Conservation (phyloP, 2,113 vertebrate species). For the Coregonus clupeaformis region DNA sequence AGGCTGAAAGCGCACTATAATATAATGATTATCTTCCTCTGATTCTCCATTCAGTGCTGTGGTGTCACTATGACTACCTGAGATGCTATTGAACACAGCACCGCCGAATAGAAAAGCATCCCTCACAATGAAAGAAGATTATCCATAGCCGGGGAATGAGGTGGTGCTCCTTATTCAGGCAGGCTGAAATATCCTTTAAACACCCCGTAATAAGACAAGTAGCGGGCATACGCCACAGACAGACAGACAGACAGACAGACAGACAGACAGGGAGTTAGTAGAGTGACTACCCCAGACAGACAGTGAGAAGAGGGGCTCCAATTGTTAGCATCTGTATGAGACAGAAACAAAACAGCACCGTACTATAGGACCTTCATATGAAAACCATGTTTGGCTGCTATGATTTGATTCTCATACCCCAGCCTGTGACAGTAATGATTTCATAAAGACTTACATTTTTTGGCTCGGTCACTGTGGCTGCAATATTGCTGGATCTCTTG, state of each 20-base stretch:
- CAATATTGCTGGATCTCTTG: constrained; percentile 25
- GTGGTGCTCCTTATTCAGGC: constrained; percentile 29
- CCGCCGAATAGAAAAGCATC: constrained; percentile 39
- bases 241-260: too few species aligned
- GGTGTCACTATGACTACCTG: constrained; percentile 36
- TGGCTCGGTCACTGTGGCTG: constrained; percentile 48
- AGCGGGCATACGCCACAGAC: neutral
- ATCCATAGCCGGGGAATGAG: constrained; percentile 35
- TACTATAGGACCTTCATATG: constrained; percentile 22
- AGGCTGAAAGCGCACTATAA: constrained; percentile 41
- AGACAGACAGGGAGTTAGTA: neutral
- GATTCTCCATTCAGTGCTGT: constrained; percentile 28
- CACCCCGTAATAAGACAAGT: constrained; percentile 30
- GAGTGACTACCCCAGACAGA: constrained; percentile 22
- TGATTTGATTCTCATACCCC: constrained; percentile 44
- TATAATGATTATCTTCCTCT: constrained; percentile 42
- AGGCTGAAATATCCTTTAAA: constrained; percentile 32
- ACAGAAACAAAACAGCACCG: constrained; percentile 33
- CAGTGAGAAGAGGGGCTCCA: neutral
- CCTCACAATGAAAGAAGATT: constrained; percentile 48
- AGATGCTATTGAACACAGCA: constrained; percentile 25
- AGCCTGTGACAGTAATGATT: constrained; percentile 57
- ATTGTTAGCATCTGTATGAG: constrained; percentile 6
- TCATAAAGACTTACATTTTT: constrained; percentile 64
- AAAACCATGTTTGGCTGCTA: constrained; percentile 43